These are phyloP conservation scores for Stomatorhinus ivindoensis DNA, from an alignment of 2,113 vertebrate species.

Conservation along the genomic window DNA sequence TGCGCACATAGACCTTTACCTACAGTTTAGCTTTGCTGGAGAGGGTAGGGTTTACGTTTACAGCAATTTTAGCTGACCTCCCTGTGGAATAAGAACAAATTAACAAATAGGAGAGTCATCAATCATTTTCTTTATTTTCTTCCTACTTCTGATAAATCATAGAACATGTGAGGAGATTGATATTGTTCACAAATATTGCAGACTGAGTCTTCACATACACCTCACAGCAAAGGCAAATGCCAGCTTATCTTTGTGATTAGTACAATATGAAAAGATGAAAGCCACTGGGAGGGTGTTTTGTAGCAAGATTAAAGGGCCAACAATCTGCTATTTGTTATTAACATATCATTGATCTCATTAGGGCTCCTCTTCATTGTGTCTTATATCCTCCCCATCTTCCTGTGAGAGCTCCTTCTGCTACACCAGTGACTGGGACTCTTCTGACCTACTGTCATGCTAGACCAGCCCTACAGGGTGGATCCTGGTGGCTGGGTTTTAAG, in stretches of 20 bases:
- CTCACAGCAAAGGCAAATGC: neutral
- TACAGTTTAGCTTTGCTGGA: neutral
- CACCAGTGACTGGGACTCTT: neutral
- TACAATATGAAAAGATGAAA: neutral
- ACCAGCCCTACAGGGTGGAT: neutral
- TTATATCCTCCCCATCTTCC: neutral
- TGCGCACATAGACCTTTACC: neutral
- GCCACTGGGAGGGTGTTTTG: neutral
- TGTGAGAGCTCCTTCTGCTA: neutral
- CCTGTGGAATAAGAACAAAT: neutral
- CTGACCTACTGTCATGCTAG: neutral
- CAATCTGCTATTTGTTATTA: neutral
- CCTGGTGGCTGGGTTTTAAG: neutral
- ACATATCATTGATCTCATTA: conserved; percentile 6
- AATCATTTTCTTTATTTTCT: neutral
- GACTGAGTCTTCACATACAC: neutral
- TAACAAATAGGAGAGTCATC: neutral
- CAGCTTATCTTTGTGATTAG: neutral
- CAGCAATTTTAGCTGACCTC: neutral
- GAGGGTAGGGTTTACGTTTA: neutral
- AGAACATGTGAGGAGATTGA: neutral
- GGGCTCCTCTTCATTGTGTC: neutral
- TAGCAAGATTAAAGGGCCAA: conserved; percentile 2
- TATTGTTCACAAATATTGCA: neutral
- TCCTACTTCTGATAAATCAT: neutral